phyloP scores from a whole-genome alignment of 2,113 vertebrate species.

The Hucho hucho region DNA sequence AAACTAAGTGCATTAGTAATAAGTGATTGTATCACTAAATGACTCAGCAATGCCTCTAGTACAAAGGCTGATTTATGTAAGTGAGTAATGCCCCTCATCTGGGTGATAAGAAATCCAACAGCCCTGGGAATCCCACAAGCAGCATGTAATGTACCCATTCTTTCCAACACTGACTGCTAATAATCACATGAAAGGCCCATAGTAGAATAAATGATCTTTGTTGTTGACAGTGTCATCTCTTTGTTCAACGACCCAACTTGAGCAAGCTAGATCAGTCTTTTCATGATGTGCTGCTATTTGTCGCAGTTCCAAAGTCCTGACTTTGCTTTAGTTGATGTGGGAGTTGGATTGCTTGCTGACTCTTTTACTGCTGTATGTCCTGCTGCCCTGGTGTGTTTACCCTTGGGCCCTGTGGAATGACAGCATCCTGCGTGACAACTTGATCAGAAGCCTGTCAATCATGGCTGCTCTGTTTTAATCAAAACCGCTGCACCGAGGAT shows the following conservation, averaged over 20 bases:
- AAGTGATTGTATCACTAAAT: slow-evolving; percentile 64
- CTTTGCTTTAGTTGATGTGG: slow-evolving; percentile 37
- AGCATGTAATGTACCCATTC: neutral
- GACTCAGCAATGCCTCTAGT: slow-evolving; percentile 53
- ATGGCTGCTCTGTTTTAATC: neutral
- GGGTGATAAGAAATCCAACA: slow-evolving; percentile 30
- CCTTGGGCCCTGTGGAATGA: slow-evolving; percentile 18
- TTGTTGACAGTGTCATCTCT: slow-evolving; percentile 27
- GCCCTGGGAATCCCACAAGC: neutral
- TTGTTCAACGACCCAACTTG: slow-evolving; percentile 32
- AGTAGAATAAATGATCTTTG: slow-evolving; percentile 37
- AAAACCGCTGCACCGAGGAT: neutral
- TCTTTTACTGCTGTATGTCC: slow-evolving; percentile 35
- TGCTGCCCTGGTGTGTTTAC: slow-evolving; percentile 35
- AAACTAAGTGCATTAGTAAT: slow-evolving; percentile 65
- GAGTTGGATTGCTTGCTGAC: slow-evolving; percentile 32
- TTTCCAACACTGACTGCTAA: slow-evolving; percentile 30
- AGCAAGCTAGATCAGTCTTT: neutral
- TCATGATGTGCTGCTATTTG: slow-evolving; percentile 16
- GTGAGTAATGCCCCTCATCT: slow-evolving; percentile 39
- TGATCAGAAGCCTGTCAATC: slow-evolving; percentile 6
- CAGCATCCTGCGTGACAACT: no score
- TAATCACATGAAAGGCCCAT: slow-evolving; percentile 13
- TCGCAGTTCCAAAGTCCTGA: neutral
- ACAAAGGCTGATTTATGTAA: slow-evolving; percentile 43